phyloP scores from a whole-genome alignment of 1,140 invertebrate species.

The Lerema accius region DNA sequence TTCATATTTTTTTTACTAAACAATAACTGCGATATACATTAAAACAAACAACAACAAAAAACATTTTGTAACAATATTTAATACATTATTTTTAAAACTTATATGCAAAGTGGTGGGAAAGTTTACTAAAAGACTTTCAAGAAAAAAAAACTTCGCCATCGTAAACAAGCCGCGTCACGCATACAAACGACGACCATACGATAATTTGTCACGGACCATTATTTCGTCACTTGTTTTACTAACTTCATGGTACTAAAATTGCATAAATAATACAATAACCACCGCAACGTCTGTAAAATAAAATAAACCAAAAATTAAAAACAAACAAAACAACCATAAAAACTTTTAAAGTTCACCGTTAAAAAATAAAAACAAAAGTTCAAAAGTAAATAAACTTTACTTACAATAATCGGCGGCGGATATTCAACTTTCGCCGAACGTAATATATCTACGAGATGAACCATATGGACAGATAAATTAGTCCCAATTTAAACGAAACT shows the following conservation, averaged over 20 bases:
- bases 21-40: no score
- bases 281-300: constrained; percentile 42
- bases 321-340: constrained; percentile 47
- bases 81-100: background rate
- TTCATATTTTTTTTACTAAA: no score
- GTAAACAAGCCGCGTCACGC: constrained; percentile 41
- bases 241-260: constrained; percentile 4
- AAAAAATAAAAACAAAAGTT: constrained; percentile 44
- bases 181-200: constrained; percentile 47
- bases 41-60: no score
- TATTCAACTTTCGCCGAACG: constrained; percentile 83
- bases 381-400: constrained; percentile 59
- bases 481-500: constrained; percentile 66
- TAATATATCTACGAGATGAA: constrained; percentile 83
- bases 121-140: constrained; percentile 8
- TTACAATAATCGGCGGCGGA: constrained; percentile 82
- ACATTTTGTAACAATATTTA: no score
- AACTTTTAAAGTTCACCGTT: constrained; percentile 30
- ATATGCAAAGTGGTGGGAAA: constrained; percentile 1
- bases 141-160: constrained; percentile 18
- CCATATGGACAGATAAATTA: constrained; percentile 82
- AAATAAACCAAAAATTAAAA: constrained; percentile 45
- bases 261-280: constrained; percentile 14
- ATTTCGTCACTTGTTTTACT: constrained; percentile 14
- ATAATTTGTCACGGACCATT: constrained; percentile 13